Percentiles rank a stretch among this genome's conserved stretches.
Conservation (phyloP, 1,140 invertebrate species). For the Nasonia giraulti region DNA sequence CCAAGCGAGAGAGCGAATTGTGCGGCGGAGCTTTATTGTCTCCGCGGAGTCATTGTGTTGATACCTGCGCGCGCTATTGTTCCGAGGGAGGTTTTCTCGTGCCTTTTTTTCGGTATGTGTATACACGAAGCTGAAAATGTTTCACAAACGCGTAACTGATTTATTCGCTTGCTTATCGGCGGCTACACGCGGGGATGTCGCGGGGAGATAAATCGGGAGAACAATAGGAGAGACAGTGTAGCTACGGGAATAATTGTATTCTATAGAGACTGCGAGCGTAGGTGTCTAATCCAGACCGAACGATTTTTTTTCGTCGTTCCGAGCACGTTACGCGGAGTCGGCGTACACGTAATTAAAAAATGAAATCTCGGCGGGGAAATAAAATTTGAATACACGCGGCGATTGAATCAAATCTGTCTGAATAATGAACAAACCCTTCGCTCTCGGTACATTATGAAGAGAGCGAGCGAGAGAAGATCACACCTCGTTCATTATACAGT, state of each 20-base stretch:
- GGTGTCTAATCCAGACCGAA: neutral
- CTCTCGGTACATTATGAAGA: neutral
- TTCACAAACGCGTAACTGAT: neutral
- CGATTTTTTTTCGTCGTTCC: neutral
- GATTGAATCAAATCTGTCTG: neutral
- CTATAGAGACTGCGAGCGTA: too few relatives aligned
- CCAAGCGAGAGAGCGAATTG: neutral
- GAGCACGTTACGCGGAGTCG: neutral
- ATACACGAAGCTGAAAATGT: neutral
- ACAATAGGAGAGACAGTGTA: neutral
- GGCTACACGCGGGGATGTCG: neutral
- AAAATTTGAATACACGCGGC: neutral
- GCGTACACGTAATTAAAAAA: neutral
- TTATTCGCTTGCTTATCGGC: neutral
- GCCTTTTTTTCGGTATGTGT: neutral
- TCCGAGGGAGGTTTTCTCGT: neutral
- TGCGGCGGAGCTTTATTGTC: neutral
- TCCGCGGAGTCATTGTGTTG: neutral
- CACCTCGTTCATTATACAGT: neutral
- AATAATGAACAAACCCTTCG: neutral
- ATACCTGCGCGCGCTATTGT: neutral
- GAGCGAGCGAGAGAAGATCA: neutral
- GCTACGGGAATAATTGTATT: too few relatives aligned
- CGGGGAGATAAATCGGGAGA: neutral
- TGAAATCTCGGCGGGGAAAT: neutral